Evolutionary conservation across 2,797 vertebrate genomes (phyloP).

Genomic region (Mormyrus hasselquistii): DNA sequence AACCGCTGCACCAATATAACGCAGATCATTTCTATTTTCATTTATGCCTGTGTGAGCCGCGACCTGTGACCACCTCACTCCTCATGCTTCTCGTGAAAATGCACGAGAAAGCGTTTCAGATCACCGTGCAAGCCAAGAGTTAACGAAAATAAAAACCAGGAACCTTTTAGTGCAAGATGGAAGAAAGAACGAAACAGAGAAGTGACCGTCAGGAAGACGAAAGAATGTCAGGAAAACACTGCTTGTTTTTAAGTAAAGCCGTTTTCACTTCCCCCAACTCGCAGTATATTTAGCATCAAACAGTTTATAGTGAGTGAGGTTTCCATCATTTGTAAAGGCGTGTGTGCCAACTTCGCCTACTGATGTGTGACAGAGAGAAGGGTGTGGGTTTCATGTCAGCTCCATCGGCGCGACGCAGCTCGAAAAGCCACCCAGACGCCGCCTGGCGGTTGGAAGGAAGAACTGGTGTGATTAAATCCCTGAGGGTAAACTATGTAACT

Average conservation of each 20-base stretch:
- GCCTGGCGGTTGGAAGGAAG: background rate
- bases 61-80: background rate
- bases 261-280: background rate
- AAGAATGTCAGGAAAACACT: background rate
- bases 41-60: background rate
- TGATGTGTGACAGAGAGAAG: background rate
- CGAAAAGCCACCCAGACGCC: background rate
- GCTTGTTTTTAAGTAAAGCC: background rate
- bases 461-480: background rate
- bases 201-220: background rate
- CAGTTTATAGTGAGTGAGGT: background rate
- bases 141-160: background rate
- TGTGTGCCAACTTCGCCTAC: too few species aligned
- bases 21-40: background rate
- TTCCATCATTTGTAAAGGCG: background rate
- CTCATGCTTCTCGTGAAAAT: background rate
- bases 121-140: background rate
- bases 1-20: background rate
- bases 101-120: background rate
- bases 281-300: background rate
- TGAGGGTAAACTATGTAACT: background rate
- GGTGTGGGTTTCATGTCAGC: background rate
- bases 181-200: constrained; percentile 2
- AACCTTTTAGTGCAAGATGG: background rate
- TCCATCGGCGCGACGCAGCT: background rate